These are phyloP conservation scores for Epicampocera succincta DNA, from an alignment of 2,888 invertebrate genomes.

Conservation along the genomic window DNA sequence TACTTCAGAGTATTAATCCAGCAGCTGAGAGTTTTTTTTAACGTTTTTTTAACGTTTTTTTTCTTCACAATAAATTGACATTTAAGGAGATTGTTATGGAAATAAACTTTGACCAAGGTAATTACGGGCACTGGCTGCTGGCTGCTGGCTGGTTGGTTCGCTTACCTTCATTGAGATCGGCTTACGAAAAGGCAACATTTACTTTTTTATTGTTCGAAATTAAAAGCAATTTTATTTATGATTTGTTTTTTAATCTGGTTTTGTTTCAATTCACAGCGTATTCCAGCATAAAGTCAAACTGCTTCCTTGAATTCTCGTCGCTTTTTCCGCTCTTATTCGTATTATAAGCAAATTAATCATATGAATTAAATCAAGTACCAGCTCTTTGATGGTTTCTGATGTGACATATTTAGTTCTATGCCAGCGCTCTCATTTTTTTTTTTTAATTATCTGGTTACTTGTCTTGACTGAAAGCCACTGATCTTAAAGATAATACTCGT, in stretches of 20 bases:
- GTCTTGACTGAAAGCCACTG: too few relatives aligned
- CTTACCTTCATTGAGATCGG: not conserved
- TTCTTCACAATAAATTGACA: conserved; percentile 54
- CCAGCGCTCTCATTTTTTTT: too few relatives aligned
- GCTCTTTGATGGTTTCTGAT: conserved; percentile 4
- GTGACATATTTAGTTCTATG: not conserved
- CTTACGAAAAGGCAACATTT: conserved; percentile 19
- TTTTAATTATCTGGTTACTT: too few relatives aligned
- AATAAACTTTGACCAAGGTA: conserved; percentile 58
- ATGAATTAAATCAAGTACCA: not conserved
- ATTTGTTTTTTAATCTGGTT: conserved; percentile 19
- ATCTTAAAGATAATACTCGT: too few relatives aligned
- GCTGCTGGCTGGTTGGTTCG: not conserved
- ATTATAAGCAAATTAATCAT: conserved; percentile 5
- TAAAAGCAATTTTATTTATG: conserved; percentile 38
- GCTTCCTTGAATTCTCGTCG: conserved; percentile 44
- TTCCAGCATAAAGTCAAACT: not conserved
- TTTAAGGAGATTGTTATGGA: conserved; percentile 64
- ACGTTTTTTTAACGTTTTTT: too few relatives aligned
- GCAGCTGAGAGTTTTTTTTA: conserved; percentile 2
- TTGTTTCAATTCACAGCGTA: not conserved
- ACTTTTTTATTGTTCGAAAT: conserved; percentile 53
- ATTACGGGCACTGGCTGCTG: conserved; percentile 16
- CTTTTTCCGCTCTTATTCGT: not conserved
- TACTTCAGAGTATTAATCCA: conserved; percentile 15